Conservation (phyloP, 1,140 invertebrate genomes). For the Anastrepha obliqua region DNA sequence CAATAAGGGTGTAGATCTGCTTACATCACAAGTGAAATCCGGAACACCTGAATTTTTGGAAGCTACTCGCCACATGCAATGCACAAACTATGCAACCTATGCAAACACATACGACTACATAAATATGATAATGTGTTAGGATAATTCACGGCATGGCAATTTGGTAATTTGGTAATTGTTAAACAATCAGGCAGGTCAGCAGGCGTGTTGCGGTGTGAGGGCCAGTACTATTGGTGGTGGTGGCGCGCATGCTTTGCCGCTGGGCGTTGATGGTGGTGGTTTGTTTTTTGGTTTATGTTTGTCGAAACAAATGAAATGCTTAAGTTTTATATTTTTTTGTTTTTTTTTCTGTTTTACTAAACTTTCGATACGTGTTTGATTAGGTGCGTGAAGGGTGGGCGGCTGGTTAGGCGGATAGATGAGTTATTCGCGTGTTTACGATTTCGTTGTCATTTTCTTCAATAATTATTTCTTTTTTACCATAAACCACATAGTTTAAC, state of each 20-base stretch:
- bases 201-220: neutral
- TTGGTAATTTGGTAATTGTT: slow-evolving; percentile 52
- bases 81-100: neutral
- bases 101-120: neutral
- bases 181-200: slow-evolving; percentile 50
- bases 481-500: neutral
- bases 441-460: neutral
- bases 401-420: slow-evolving; percentile 8
- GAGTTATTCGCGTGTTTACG: slow-evolving; percentile 50
- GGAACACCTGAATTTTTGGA: slow-evolving; percentile 42
- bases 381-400: slow-evolving; percentile 25
- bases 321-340: neutral
- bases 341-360: neutral
- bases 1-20: too few species aligned
- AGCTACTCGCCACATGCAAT: slow-evolving; percentile 24
- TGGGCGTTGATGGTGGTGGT: neutral
- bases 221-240: neutral
- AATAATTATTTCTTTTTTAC: neutral
- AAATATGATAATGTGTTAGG: slow-evolving; percentile 40
- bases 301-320: slow-evolving; percentile 5
- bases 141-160: slow-evolving; percentile 39
- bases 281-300: neutral
- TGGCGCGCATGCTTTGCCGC: neutral
- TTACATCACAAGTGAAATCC: neutral
- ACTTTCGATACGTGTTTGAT: slow-evolving; percentile 18